Evolutionary conservation across 92 coral and sea anemone genomes (phyloP).

Genomic region (Desmophyllum pertusum): DNA sequence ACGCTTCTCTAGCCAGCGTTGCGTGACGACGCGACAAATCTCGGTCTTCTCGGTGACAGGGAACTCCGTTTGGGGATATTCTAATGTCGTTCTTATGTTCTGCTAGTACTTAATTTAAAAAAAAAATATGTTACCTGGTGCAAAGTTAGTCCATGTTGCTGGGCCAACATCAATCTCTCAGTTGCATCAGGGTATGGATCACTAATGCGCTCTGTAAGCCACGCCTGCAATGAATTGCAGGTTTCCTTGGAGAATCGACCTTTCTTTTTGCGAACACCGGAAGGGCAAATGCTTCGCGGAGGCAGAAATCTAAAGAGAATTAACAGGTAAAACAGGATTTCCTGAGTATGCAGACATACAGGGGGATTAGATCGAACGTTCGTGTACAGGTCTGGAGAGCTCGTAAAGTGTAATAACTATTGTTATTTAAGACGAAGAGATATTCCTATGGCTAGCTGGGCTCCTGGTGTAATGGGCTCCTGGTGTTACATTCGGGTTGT

Average conservation of each 20-base stretch:
- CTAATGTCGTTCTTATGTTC: not conserved
- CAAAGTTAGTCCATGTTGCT: constrained; percentile 9
- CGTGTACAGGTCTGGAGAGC: too few species aligned
- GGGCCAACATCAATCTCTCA: constrained; percentile 14
- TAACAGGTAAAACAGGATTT: not conserved
- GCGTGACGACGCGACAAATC: too few species aligned
- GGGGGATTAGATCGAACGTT: too few species aligned
- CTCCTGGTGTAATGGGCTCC: too few species aligned
- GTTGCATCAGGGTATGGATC: constrained; percentile 10
- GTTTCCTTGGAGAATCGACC: constrained; percentile 23
- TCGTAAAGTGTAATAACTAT: too few species aligned
- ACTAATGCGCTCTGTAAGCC: not conserved
- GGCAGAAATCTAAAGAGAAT: constrained; percentile 21
- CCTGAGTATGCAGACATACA: too few species aligned
- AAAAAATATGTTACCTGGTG: constrained; percentile 13
- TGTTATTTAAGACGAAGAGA: too few species aligned
- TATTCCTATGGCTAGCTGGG: too few species aligned
- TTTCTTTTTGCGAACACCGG: constrained; percentile 40
- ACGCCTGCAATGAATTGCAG: constrained; percentile 25
- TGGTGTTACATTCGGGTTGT: too few species aligned
- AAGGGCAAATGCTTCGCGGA: constrained; percentile 58
- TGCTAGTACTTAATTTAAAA: not conserved
- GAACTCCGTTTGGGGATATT: not conserved
- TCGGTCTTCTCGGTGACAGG: too few species aligned
- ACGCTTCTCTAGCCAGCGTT: too few species aligned